A percentile compares a stretch with the other conserved stretches of the same genome.
These are phyloP conservation scores for Geococcyx californianus DNA, from an alignment of 2,113 vertebrate genomes.

Conservation along the genomic window DNA sequence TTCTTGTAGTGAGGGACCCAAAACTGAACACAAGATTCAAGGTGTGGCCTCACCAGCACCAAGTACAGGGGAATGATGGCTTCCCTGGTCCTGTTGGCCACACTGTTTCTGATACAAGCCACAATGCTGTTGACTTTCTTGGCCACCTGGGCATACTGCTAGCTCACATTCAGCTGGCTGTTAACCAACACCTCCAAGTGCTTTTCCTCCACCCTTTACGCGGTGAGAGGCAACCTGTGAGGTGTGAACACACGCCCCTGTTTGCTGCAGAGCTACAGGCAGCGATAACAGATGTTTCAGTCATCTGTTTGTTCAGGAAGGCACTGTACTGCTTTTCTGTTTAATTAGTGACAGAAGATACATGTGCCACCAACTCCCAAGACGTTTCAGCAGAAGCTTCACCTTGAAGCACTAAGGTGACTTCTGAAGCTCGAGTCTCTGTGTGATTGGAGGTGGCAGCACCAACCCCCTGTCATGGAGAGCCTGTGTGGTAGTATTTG, in stretches of 20 bases:
- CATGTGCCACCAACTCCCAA: background rate
- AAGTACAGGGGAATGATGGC: too few species aligned
- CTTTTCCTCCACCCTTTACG: background rate
- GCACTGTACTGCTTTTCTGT: background rate
- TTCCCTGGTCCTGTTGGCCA: too few species aligned
- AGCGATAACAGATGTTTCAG: background rate
- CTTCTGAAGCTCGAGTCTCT: background rate
- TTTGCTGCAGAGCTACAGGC: background rate
- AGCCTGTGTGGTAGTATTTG: fast-evolving
- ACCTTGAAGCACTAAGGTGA: background rate
- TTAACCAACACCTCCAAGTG: too few species aligned
- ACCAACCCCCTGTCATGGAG: fast-evolving
- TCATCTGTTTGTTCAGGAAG: conserved; percentile 11
- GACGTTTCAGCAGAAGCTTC: background rate
- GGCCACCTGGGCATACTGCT: too few species aligned
- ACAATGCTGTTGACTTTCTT: too few species aligned
- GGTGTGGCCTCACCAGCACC: too few species aligned
- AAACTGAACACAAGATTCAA: too few species aligned
- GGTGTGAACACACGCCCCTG: background rate
- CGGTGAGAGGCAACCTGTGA: background rate
- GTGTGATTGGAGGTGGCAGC: background rate
- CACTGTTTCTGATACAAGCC: too few species aligned
- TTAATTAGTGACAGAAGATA: background rate
- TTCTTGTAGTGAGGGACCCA: too few species aligned
- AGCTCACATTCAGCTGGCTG: too few species aligned